A percentile compares a stretch with the other conserved stretches of the same genome.
These are phyloP conservation scores for Synaphobranchus kaupii DNA, from an alignment of 2,797 vertebrate species.

Conservation along the genomic window DNA sequence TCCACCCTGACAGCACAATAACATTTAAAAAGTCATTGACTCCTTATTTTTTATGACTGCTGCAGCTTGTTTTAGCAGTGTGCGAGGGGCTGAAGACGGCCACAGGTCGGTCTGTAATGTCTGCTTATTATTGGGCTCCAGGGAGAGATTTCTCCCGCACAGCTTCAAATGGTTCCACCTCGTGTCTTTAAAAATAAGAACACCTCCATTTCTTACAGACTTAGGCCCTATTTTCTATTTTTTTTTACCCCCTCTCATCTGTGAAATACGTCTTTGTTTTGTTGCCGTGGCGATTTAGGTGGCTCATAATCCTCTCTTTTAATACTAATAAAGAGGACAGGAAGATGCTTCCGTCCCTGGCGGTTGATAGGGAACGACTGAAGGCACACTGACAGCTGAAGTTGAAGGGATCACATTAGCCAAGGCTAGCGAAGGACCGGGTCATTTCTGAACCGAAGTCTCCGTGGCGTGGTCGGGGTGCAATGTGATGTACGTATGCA, in stretches of 20 bases:
- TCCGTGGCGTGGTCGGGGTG: background rate
- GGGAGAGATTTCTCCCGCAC: slow-evolving; percentile 33
- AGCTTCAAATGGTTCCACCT: slow-evolving; percentile 31
- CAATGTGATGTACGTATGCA: background rate
- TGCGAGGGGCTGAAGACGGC: slow-evolving; percentile 52
- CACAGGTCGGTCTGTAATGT: slow-evolving; percentile 68
- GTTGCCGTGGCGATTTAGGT: background rate
- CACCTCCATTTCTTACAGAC: slow-evolving; percentile 18
- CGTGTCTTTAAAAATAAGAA: slow-evolving; percentile 33
- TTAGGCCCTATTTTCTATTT: background rate
- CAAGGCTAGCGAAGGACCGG: background rate
- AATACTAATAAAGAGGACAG: slow-evolving; percentile 31
- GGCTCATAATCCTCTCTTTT: slow-evolving; percentile 19
- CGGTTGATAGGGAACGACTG: background rate
- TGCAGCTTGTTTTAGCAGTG: slow-evolving; percentile 81
- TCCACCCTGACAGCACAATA: slow-evolving; percentile 86
- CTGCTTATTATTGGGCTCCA: slow-evolving; percentile 59
- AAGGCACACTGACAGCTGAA: background rate
- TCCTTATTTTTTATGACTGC: slow-evolving; percentile 89
- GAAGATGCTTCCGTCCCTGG: background rate
- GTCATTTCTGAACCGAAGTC: background rate
- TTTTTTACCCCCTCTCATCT: background rate
- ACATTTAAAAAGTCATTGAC: slow-evolving; percentile 92
- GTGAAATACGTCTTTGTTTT: slow-evolving; percentile 23
- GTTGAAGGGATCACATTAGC: background rate